Evolutionary conservation across 1,140 invertebrate genomes (phyloP), one percentile per base, ranked within the genome.

Genomic region (Stegodyphus dumicola): DNA sequence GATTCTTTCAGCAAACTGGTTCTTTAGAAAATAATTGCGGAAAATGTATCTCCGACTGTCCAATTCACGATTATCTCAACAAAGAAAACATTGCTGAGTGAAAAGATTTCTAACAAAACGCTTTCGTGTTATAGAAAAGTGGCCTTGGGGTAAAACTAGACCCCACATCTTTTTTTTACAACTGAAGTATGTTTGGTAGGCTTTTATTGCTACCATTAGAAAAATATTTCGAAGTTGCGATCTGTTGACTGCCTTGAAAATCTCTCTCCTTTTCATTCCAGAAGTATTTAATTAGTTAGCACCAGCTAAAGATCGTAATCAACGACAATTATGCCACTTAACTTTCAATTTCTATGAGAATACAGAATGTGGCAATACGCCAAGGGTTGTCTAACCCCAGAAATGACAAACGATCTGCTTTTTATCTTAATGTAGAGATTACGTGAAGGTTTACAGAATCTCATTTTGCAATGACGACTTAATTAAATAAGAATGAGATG

Each of bases 171-270:
- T 33, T 33, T 33, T 33, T 33, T 33, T 1, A 33, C 33, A 33
- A 33, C 33, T 33, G 33, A 33, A 33, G 33, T 33, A 33, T 33
- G 33, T 33, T 33, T 3, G 33, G 33, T 33, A 33, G 3, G 3
- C 33, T 33, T 33, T 33, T 33, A 33, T 33, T 33, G 33, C 33
- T 33, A 33, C 33, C 1, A 33, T 33, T 33, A 33, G 33, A 3
- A 33, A 33, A 33, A 33, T 60, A 60, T 60, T 60, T 60, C 56
- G 56, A 11, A 60, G 56, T 15, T 60, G 9, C 2, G 15, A 60
- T 13, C 49, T 54, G 11, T 76, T 48, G 17, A 49, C 53, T 56
- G 49, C 77, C 77, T 79, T 79, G 77, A 79, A 70, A 79, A 69
- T 77, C 60, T 69, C 52, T 77, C 66, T 64, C n/a, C 15, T 18